A percentile compares a stretch with the other conserved stretches of the same genome.
Conservation (phyloP, 1,140 invertebrate genomes). For the Megathymus violae region DNA sequence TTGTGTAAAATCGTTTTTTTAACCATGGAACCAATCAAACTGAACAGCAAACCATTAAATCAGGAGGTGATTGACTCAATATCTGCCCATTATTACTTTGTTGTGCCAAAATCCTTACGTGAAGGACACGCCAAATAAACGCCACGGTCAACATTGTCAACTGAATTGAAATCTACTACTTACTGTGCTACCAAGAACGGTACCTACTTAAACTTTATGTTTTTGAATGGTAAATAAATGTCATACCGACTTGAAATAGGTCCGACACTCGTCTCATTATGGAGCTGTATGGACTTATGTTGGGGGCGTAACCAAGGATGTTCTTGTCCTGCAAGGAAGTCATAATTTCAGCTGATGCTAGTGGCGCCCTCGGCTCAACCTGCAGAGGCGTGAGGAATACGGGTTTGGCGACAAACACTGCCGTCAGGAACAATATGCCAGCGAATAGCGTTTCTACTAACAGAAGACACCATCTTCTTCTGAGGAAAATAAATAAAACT, state of each 20-base stretch:
- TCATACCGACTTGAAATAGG: slow-evolving; percentile 50
- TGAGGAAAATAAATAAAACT: too few species aligned
- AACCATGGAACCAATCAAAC: too few species aligned
- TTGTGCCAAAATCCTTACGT: too few species aligned
- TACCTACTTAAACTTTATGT: too few species aligned
- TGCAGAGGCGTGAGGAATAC: slow-evolving; percentile 67
- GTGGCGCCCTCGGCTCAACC: slow-evolving; percentile 48
- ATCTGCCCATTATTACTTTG: too few species aligned
- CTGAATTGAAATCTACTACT: too few species aligned
- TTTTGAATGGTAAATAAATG: slow-evolving; percentile 13
- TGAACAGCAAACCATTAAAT: too few species aligned
- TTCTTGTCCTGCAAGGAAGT: slow-evolving; percentile 42
- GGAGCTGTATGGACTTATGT: slow-evolving; percentile 42
- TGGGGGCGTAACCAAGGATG: slow-evolving; percentile 65
- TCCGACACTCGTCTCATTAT: slow-evolving; percentile 54
- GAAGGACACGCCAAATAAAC: too few species aligned
- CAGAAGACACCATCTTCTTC: slow-evolving; percentile 56
- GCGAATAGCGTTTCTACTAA: slow-evolving; percentile 55
- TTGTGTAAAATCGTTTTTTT: too few species aligned
- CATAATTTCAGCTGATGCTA: slow-evolving; percentile 48
- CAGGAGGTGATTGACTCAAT: too few species aligned
- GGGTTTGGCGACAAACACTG: slow-evolving; percentile 60
- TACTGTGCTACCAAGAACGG: too few species aligned
- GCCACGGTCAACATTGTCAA: too few species aligned
- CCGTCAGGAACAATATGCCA: slow-evolving; percentile 43